Evolutionary conservation across 2,888 invertebrate species (phyloP).

Genomic region (Erpobdella octoculata): DNA sequence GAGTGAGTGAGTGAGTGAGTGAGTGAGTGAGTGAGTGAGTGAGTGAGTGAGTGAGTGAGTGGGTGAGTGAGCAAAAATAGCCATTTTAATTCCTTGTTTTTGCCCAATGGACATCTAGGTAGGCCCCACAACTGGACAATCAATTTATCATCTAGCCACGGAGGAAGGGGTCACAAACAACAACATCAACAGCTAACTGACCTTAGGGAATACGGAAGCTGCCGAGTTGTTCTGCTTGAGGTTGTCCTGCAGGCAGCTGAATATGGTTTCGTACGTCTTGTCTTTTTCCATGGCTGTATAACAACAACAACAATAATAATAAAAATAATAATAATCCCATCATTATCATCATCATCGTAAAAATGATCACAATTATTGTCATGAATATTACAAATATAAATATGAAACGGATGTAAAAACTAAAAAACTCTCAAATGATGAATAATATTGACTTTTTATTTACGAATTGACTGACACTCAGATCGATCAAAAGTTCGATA

Average conservation of each 20-base stretch:
- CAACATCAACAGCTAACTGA: not conserved
- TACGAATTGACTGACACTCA: not conserved
- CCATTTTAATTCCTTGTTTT: too few relatives aligned
- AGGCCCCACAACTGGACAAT: too few relatives aligned
- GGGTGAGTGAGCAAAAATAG: too few relatives aligned
- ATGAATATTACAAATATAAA: conserved; percentile 1
- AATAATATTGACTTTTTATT: not conserved
- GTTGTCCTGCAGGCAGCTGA: conserved; percentile 18
- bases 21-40: not conserved
- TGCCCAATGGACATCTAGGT: too few relatives aligned
- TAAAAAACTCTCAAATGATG: not conserved
- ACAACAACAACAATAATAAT: not conserved
- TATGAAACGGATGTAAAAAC: not conserved
- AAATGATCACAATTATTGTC: not conserved
- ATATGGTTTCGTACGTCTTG: conserved; percentile 12
- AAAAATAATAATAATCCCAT: not conserved
- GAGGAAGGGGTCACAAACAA: too few relatives aligned
- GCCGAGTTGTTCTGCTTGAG: conserved; percentile 12
- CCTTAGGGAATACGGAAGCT: not conserved
- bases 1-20: not conserved
- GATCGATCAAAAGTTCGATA: conserved; percentile 9
- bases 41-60: not conserved
- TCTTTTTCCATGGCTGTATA: conserved; percentile 15
- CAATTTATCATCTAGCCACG: too few relatives aligned
- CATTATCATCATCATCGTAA: not conserved